Percentiles rank a stretch among this genome's conserved stretches.
phyloP scores from a whole-genome alignment of 1,140 invertebrate species.

The Drosophila repletoides region DNA sequence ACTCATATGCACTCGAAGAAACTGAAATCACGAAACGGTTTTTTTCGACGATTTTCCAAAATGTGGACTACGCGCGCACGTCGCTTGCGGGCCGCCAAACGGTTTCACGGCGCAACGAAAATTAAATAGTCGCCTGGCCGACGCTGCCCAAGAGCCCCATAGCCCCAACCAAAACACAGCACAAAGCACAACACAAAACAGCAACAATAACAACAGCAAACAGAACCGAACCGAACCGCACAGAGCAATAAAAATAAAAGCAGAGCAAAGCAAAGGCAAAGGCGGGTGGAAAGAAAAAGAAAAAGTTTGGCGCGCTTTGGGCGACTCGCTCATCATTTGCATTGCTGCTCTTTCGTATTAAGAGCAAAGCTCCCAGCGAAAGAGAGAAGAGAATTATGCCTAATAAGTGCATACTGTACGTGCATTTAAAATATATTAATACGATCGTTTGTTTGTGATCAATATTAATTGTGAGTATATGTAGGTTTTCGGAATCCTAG shows the following conservation, averaged over 20 bases:
- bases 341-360: constrained; percentile 41
- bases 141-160: constrained; percentile 30
- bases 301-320: constrained; percentile 70
- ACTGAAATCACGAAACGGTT: constrained; percentile 53
- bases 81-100: constrained; percentile 48
- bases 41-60: constrained; percentile 37
- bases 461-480: background rate
- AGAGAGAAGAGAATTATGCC: constrained; percentile 36
- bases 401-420: background rate
- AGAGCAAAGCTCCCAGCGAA: constrained; percentile 29
- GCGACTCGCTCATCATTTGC: constrained; percentile 52
- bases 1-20: too few species aligned
- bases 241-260: constrained; percentile 77
- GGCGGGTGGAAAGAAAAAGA: constrained; percentile 13
- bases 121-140: constrained; percentile 65
- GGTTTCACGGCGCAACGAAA: constrained; percentile 71
- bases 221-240: too few species aligned
- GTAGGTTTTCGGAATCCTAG: too few species aligned
- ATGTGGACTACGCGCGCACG: constrained; percentile 33
- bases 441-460: too few species aligned
- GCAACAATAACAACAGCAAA: too few species aligned
- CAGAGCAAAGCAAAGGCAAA: constrained; percentile 68
- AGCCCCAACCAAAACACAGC: constrained; percentile 25
- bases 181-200: constrained; percentile 32
- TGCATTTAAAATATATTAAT: too few species aligned